Percentiles rank a stretch among this genome's conserved stretches.
Evolutionary conservation across 2,888 invertebrate genomes (phyloP).

Genomic region (Meiosimyza platycephala): DNA sequence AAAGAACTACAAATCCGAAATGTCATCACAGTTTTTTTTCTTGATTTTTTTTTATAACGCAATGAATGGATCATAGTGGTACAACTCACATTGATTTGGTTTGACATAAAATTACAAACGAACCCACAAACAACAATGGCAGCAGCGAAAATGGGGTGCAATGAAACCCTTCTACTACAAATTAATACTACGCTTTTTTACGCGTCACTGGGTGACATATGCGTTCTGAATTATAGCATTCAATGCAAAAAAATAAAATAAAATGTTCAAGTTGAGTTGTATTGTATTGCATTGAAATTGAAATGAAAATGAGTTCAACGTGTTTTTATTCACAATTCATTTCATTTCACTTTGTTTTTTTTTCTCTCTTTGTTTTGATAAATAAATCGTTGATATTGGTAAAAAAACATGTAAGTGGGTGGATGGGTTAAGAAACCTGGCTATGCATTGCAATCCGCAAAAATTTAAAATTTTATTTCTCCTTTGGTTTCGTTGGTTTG

Average conservation of each 20-base stretch:
- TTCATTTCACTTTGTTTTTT: conserved; percentile 18
- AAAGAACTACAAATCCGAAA: conserved; percentile 40
- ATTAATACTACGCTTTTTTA: conserved; percentile 38
- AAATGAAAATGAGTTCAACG: conserved; percentile 55
- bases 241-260: background rate
- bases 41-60: too few species aligned
- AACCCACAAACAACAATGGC: conserved; percentile 5
- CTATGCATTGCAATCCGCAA: conserved; percentile 18
- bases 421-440: background rate
- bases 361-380: conserved; percentile 9
- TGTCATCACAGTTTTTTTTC: conserved; percentile 46
- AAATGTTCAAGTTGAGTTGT: conserved; percentile 14
- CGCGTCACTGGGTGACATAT: conserved; percentile 60
- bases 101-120: conserved; percentile 18
- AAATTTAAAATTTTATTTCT: conserved; percentile 40
- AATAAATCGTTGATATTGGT: background rate
- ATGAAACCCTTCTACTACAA: conserved; percentile 3
- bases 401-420: background rate
- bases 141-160: conserved; percentile 13
- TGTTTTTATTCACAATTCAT: conserved; percentile 55
- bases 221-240: conserved; percentile 47
- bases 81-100: conserved; percentile 11
- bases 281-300: conserved; percentile 16
- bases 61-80: too few species aligned
- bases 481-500: conserved; percentile 33